Base-by-base conservation (phyloP, 2,888 invertebrate genomes). In the Tipula confusa region DNA sequence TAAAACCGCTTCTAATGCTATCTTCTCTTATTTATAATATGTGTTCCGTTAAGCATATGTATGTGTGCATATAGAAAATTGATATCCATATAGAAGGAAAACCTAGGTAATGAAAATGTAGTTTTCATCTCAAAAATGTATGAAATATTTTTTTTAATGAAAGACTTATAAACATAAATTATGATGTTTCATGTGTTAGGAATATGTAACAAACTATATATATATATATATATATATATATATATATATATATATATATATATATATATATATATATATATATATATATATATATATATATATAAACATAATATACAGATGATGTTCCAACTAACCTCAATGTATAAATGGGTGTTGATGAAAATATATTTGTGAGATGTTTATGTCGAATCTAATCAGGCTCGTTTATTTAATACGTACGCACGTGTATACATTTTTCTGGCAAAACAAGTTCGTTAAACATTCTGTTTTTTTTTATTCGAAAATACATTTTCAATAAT, bases 31-130 rank as follows among this genome's bases (percentile, higher is more conserved):
- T 64, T 1, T 11, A 64, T 6, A 24, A 64, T 24, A 24, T 11
- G n/a, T n/a, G n/a, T 18, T 64, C 6, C 18, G 5, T 43, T 6
- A 43, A 43, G 43, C 6, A 43, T 64, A 64, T 64, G 24, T 2
- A 24, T 0, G 24, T 64, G 7, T 24, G 24, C 1, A 24, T 5
- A 15, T 15, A 15, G 1, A 43, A 38, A 38, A 3, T n/a, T 48
- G 48, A 48, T 48, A 48, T 18, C 48, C 18, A 18, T 7, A 15
- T 64, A 38, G n/a, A 64, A 64, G 2, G 24, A 64, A 64, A 64
- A 64, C 64, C 64, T 64, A 64, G 64, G 64, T 64, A 64, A 64
- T 64, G 11, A 64, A 64, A 64, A 64, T 64, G 18, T 64, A 64
- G 64, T 64, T 64, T 64, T 64, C 24, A 24, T 64, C 64, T 64